Conservation (phyloP, 2,888 invertebrate genomes). For the Blastobasis lacticolella region DNA sequence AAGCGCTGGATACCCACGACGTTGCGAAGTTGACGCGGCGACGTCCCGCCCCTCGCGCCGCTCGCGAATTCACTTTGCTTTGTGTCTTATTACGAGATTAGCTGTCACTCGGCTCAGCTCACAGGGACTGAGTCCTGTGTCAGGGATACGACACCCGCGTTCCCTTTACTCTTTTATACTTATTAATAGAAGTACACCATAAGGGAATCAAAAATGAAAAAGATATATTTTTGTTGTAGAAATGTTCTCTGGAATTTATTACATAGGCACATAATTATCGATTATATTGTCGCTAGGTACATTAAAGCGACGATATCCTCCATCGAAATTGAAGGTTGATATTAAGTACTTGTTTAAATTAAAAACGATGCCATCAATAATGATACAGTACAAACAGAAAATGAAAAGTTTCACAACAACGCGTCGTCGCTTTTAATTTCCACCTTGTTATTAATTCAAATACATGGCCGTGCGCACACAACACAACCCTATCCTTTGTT, state of each 20-base stretch:
- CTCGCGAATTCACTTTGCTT: constrained; percentile 56
- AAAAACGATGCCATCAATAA: not conserved
- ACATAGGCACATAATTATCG: too few relatives aligned
- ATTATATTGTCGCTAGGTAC: too few relatives aligned
- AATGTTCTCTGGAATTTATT: too few relatives aligned
- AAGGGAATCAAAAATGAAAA: too few relatives aligned
- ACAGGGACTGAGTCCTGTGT: too few relatives aligned
- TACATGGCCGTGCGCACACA: constrained; percentile 2
- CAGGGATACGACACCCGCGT: too few relatives aligned
- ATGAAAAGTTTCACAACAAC: constrained; percentile 5
- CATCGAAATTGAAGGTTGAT: too few relatives aligned
- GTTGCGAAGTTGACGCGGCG: constrained; percentile 29
- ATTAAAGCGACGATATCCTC: too few relatives aligned
- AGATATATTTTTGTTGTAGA: too few relatives aligned
- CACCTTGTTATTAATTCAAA: constrained; percentile 37
- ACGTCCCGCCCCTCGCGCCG: constrained; percentile 23
- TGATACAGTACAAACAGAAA: constrained; percentile 2
- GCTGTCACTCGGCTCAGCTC: constrained; percentile 35
- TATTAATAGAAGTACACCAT: too few relatives aligned
- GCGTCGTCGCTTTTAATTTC: constrained; percentile 18
- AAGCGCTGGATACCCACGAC: constrained; percentile 13
- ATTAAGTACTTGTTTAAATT: too few relatives aligned
- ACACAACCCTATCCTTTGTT: constrained; percentile 50
- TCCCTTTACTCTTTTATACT: too few relatives aligned
- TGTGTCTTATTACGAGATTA: constrained; percentile 54